These are phyloP conservation scores for Upupa epops DNA, from an alignment of 2,113 vertebrate species.

Conservation along the genomic window DNA sequence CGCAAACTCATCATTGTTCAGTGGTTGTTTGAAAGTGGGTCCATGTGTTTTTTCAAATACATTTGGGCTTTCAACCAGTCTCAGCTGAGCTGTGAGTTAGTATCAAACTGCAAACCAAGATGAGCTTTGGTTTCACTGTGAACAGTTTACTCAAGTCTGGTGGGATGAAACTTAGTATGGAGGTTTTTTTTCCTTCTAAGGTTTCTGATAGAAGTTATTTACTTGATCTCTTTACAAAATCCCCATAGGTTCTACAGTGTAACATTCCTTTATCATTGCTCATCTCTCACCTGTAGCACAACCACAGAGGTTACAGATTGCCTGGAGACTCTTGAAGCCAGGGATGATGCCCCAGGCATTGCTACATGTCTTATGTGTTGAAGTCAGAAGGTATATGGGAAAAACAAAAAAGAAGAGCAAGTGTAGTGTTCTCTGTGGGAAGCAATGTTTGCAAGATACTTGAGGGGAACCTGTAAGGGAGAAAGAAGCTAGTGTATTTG, in stretches of 20 bases:
- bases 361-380: background rate
- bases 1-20: background rate
- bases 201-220: conserved; percentile 27
- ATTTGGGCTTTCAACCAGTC: background rate
- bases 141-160: background rate
- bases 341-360: background rate
- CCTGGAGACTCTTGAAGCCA: background rate
- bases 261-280: background rate
- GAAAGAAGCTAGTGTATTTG: background rate
- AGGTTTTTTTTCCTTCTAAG: background rate
- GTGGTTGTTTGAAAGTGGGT: background rate
- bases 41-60: background rate
- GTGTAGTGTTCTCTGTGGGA: background rate
- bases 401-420: background rate
- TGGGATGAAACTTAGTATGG: background rate
- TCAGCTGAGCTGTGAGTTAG: background rate
- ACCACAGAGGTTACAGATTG: background rate
- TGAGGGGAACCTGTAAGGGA: background rate
- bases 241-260: background rate
- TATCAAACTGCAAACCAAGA: background rate
- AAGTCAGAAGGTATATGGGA: background rate
- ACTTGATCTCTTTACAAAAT: background rate
- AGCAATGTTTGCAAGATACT: background rate
- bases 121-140: conserved; percentile 6
- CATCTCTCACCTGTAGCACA: background rate